A percentile compares a stretch with the other conserved stretches of the same genome.
Evolutionary conservation across 2,888 invertebrate genomes (phyloP).

Genomic region (Harpalus rubripes): DNA sequence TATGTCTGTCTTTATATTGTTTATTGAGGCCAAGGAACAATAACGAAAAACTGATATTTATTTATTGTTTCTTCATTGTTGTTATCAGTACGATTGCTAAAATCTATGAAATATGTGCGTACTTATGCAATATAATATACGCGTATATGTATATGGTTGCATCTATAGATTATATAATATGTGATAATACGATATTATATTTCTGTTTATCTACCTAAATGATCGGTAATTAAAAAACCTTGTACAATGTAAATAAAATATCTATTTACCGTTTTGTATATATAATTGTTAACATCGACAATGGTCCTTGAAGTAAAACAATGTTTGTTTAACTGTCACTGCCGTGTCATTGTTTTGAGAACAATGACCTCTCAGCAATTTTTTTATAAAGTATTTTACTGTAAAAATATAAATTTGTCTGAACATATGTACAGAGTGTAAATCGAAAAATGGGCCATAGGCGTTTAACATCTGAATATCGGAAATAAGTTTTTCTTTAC

Average conservation of each 20-base stretch:
- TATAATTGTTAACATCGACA: not conserved
- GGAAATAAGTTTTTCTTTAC: too few species aligned
- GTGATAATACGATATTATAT: not conserved
- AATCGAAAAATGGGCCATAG: too few species aligned
- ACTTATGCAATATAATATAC: conserved; percentile 9
- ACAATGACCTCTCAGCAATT: too few species aligned
- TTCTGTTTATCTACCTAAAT: not conserved
- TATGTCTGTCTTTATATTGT: conserved; percentile 12
- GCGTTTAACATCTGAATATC: too few species aligned
- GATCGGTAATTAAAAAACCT: not conserved
- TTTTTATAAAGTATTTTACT: not conserved
- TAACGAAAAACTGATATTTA: conserved; percentile 36
- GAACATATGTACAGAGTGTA: too few species aligned
- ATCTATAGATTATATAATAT: not conserved
- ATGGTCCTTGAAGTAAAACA: not conserved
- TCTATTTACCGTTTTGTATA: too few species aligned
- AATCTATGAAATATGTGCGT: not conserved
- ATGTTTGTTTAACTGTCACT: not conserved
- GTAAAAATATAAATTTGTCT: not conserved
- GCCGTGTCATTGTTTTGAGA: too few species aligned
- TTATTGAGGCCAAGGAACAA: conserved; percentile 44
- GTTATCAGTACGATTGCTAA: conserved; percentile 1
- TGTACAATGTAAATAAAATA: not conserved
- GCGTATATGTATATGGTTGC: not conserved
- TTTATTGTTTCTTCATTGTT: not conserved